These are phyloP conservation scores for Chionis minor DNA, from an alignment of 2,113 vertebrate species.

Conservation along the genomic window DNA sequence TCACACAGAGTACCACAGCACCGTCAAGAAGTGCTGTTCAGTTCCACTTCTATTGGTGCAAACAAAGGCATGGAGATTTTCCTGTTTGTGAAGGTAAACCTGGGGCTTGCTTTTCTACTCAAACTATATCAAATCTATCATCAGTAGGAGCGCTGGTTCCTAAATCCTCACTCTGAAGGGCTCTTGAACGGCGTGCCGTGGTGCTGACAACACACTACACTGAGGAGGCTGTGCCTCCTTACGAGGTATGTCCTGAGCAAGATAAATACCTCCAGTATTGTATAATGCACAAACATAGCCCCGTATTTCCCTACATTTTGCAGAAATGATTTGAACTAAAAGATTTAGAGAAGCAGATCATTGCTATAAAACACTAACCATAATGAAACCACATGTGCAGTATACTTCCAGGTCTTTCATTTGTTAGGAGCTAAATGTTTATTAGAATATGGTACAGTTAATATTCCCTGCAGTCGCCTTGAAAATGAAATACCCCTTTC, in stretches of 20 bases:
- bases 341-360: background rate
- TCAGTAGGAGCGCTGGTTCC: background rate
- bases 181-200: background rate
- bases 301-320: background rate
- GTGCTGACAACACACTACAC: background rate
- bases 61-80: background rate
- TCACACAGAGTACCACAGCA: background rate
- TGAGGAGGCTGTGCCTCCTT: background rate
- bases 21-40: background rate
- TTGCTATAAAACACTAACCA: background rate
- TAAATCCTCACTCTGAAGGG: background rate
- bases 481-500: background rate
- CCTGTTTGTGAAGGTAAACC: background rate
- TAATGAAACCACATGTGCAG: conserved; percentile 5
- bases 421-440: conserved; percentile 1
- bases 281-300: background rate
- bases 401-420: background rate
- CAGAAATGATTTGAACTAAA: background rate
- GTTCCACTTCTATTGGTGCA: background rate
- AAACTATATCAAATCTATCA: background rate
- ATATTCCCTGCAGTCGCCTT: background rate
- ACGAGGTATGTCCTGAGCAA: background rate
- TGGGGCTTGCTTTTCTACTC: background rate
- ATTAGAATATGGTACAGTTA: background rate
- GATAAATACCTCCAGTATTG: background rate